Evolutionary conservation across 2,888 invertebrate species (phyloP), one percentile per base, ranked within the genome.

Genomic region (Diaphora mendica): DNA sequence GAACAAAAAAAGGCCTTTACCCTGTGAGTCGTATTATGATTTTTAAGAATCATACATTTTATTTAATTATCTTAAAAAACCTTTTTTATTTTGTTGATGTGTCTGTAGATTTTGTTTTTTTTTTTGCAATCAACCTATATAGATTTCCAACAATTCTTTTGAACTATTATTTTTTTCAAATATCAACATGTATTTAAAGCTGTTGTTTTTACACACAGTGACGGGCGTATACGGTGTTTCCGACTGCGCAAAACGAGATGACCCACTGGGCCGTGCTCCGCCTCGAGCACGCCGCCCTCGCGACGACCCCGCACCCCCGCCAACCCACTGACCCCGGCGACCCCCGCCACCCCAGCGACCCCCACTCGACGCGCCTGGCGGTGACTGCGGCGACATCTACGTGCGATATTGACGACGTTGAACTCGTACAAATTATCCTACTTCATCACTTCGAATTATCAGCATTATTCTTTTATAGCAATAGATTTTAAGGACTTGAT

Each of bases 151-250:
- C 20, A 3, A 48, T 20, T 44, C 15, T 3, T 13, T 2, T 44
- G 13, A 13, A 44, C 44, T 15, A 44, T 44, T 23, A 23, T 51
- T 23, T 23, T 23, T n/a, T n/a, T n/a, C n/a, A n/a, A n/a, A n/a
- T n/a, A n/a, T n/a, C 23, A 51, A 35, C 39, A 9, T 39, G 39
- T 17, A 26, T 17, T n/a, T 71, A 64, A 67, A 51, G 15, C 9
- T 2, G 17, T n/a, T 15, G 20, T 64, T 35, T 33, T 1, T n/a
- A 23, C 30, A n/a, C 26, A 3, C 33, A 95, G 95, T 78, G 93
- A 94, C 81, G 95, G 95, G 0, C 91, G 93, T 69, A 89, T 95
- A 67, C 88, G 94, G 13, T 92, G 92, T 77, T 95, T 92, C 93
- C 91, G 92, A 33, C 67, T 94, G 42, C 91, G 94, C 74, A 82